Base-by-base conservation (phyloP, 2,797 vertebrate genomes). In the Hephaestus fuliginosus region DNA sequence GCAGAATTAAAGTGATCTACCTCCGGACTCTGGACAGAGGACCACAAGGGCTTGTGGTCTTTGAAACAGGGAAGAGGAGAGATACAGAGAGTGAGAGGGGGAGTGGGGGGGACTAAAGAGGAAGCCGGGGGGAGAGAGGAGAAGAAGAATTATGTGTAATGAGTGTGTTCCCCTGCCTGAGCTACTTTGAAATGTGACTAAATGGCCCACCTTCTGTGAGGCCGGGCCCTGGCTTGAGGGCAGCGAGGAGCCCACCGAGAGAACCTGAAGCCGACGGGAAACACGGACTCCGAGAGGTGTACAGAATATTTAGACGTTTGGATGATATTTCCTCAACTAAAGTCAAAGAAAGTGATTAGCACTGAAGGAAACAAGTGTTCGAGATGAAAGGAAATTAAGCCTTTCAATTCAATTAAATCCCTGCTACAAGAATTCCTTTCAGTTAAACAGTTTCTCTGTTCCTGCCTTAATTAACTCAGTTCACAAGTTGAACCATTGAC, bases 1-100 rank as follows among this genome's bases (percentile, higher is more conserved):
- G 95, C 95, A 96, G 95, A 96, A 96, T 96, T 96, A 96, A 96
- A 95, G 91, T 95, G 95, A 96, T 95, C 95, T 95, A 95, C 94
- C 95, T 95, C 92, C 87, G 88, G 93, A 93, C 79, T 76, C 58
- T 52, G 86, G 89, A 87, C 88, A 74, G 90, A 87, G 79, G 81
- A 90, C 86, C 76, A 71, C 74, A 70, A 88, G 92, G 78, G 86
- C 73, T 90, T 89, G 73, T 67, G 78, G 81, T 80, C 74, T 91
- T 82, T 86, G 74, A 85, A 91, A 93, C 68, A 18, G 77, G 76
- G 77, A 81, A 86, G 39, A 81, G 82, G 79, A 86, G 83, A 82
- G 79, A 84, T 78, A 70, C 71, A 84, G 82, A 66, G 81, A 78
- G 74, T 55, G 61, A 65, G 75, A 56, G 70, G 69, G 73, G 79